Base-by-base conservation (phyloP, 1,140 invertebrate genomes). In the Trypoxylus dichotomus region DNA sequence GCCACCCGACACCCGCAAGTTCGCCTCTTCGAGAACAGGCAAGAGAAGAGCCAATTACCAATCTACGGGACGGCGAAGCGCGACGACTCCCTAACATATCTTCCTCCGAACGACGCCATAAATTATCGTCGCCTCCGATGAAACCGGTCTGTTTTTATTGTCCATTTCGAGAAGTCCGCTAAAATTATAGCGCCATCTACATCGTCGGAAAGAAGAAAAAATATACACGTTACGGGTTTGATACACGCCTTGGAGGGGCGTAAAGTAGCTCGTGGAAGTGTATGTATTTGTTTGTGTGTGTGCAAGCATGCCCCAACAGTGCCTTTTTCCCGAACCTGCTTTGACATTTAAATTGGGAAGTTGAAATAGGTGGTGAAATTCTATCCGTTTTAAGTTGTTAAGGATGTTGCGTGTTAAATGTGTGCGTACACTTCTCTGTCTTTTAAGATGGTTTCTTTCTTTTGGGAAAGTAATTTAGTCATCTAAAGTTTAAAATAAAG, bases 321-420 rank as follows among this genome's bases (percentile, higher is more conserved):
- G 32, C 32, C 32, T 37, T 37, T n/a, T 37, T 5, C 32, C 5
- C 47, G 47, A 54, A 54, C 15, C 47, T n/a, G 19, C 15, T 54
- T 54, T 54, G 47, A 54, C 47, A 54, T n/a, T 54, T 54, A 54
- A 54, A 54, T 54, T 54, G 47, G 47, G 19, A 54, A 54, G n/a
- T 54, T 54, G 47, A 54, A 54, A 54, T 54, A 54, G 47, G 47
- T 54, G 13, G 2, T 6, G 13, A 6, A 54, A 54, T 54, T 54
- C 47, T 13, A 54, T 54, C 15, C 47, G 47, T 54, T 15, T 54
- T 54, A 21, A 54, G 19, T 54, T 54, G 47, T 54, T 54, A 19
- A 54, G 47, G 19, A 37, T 37, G 32, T 2, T 37, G 32, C 10
- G 0, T 37, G 32, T 37, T 37, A 8, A 37, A 8, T 2, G 32